Evolutionary conservation across 2,888 invertebrate species (phyloP).

Genomic region (Drosophila parthenogenetica): DNA sequence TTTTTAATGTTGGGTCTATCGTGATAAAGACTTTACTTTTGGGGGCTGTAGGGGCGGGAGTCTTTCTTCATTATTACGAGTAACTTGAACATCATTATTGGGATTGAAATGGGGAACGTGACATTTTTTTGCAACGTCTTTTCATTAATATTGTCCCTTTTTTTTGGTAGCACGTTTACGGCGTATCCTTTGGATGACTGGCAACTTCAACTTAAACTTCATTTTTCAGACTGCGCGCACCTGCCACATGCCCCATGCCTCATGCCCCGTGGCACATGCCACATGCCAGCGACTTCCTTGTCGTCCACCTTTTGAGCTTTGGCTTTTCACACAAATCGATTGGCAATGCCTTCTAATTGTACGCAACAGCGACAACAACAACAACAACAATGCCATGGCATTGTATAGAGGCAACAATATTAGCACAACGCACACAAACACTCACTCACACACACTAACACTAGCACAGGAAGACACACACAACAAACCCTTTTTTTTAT

Average conservation of each 20-base stretch:
- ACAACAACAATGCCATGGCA: constrained; percentile 57
- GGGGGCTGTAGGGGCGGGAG: neutral
- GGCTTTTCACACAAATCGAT: constrained; percentile 79
- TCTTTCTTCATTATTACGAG: constrained; percentile 44
- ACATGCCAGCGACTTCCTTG: constrained; percentile 51
- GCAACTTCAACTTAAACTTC: constrained; percentile 65
- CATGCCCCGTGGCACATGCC: constrained; percentile 7
- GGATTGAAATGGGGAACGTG: constrained; percentile 73
- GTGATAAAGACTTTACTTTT: constrained; percentile 2
- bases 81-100: constrained; percentile 39
- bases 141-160: constrained; percentile 74
- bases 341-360: constrained; percentile 81
- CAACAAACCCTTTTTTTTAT: constrained; percentile 74
- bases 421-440: constrained; percentile 58
- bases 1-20: neutral
- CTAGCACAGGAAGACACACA: constrained; percentile 21
- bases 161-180: constrained; percentile 45
- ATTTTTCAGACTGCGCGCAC: constrained; percentile 76
- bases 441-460: constrained; percentile 4
- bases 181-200: constrained; percentile 51
- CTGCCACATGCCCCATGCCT: constrained; percentile 27
- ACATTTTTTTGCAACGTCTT: constrained; percentile 73
- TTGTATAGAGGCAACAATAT: constrained; percentile 58
- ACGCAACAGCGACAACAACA: constrained; percentile 56
- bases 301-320: constrained; percentile 71